Conservation (phyloP, 2,797 vertebrate species). For the Darevskia mixta region DNA sequence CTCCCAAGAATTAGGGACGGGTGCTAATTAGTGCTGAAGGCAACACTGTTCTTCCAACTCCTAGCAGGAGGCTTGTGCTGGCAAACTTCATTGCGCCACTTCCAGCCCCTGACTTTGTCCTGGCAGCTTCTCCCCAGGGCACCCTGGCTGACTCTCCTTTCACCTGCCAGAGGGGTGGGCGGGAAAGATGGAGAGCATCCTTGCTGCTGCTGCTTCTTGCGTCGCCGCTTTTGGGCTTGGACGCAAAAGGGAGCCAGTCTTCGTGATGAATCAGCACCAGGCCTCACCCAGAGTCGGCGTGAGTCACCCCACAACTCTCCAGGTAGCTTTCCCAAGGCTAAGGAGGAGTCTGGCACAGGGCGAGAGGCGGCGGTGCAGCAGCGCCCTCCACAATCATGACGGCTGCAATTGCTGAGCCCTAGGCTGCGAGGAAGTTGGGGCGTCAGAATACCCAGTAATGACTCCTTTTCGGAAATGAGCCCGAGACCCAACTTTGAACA, state of each 20-base stretch:
- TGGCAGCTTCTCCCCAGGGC: background rate
- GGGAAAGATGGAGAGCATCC: background rate
- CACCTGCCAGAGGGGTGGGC: background rate
- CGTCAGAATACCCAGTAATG: background rate
- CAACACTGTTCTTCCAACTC: background rate
- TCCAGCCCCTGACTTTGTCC: background rate
- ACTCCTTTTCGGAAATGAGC: background rate
- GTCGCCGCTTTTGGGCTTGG: background rate
- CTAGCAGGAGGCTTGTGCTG: background rate
- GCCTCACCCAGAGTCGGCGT: background rate
- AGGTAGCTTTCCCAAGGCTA: background rate
- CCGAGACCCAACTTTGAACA: background rate
- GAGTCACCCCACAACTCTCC: constrained; percentile 16
- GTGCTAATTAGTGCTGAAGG: background rate
- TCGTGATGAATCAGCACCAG: background rate
- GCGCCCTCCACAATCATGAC: background rate
- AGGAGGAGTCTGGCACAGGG: background rate
- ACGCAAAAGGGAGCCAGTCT: background rate
- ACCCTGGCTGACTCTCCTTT: constrained; percentile 6
- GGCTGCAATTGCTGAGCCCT: background rate
- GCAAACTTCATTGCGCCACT: background rate
- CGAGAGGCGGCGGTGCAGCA: background rate
- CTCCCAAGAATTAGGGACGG: background rate
- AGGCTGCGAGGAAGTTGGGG: background rate
- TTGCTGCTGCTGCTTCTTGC: background rate